Base-by-base conservation (phyloP, 2,113 vertebrate genomes). In the Cygnus atratus region DNA sequence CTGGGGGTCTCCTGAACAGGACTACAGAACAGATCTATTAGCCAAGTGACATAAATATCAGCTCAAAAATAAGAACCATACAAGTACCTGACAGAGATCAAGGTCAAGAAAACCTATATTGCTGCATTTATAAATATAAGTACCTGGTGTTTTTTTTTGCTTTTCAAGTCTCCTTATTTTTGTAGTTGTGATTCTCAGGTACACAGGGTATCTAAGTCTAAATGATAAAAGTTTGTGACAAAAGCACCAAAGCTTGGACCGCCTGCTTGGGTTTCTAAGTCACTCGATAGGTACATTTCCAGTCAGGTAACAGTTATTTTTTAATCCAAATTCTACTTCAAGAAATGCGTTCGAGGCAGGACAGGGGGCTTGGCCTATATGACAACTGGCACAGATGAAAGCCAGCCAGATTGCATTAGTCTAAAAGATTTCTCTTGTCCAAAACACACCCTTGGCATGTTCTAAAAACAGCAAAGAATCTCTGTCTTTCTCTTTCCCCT, bases 91-190 rank as follows among this genome's bases (percentile, higher is more conserved):
- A 98, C 98, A 98, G 95, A 99, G 87, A 93, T 98, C 98, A 62
- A 99, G 96, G 48, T 98, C 98, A 52, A 99, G 97, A 88, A 99
- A 98, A 29, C 97, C 98, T 58, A 97, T 93, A 80, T 98, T 98
- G 57, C 95, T 95, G 67, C 98, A 98, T 91, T 98, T 98, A 96
- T 98, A 99, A 97, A 99, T 98, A 87, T 97, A 98, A 26, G 97
- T 58, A 78, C 98, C 98, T 21, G 98, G 93, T 15, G 95, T 98
- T 94, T 98, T 98, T 93, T 99, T 98, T 3, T 98, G 98, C 87
- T 99, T 99, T 94, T 99, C 98, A 65, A 66, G 98, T 96, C 98
- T 96, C 98, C 98, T 99, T 98, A 33, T 98, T 98, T 93, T 98
- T 98, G 94, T 97, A 99, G 84, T 95, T 98, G 63, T 98, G 78